Conservation (phyloP, 1,140 invertebrate genomes). For the Coptotermes formosanus region DNA sequence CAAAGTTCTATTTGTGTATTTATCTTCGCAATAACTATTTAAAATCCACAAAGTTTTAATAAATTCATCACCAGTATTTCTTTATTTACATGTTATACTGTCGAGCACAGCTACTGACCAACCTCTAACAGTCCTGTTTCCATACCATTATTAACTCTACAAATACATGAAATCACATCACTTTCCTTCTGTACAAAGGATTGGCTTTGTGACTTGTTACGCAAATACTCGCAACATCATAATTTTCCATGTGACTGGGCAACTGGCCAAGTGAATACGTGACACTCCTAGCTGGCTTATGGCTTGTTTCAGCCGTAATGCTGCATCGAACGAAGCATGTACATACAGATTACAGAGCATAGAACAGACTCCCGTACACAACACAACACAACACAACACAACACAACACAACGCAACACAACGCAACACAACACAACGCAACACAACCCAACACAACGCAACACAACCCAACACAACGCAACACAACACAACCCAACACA, state of each 20-base stretch:
- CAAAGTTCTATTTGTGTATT: no score
- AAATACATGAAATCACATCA: background rate
- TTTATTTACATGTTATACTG: background rate
- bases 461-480: background rate
- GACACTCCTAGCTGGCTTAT: background rate
- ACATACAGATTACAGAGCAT: background rate
- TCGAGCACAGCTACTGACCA: background rate
- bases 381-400: background rate
- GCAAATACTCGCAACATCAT: background rate
- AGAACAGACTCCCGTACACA: no score
- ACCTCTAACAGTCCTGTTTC: background rate
- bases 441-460: background rate
- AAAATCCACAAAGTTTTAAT: background rate
- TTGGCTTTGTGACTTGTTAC: background rate
- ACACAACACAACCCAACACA: no score
- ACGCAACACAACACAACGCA: background rate
- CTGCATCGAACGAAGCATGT: background rate
- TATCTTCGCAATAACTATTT: no score
- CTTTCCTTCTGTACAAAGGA: background rate
- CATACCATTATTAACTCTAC: background rate
- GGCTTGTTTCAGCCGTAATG: background rate
- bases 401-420: background rate
- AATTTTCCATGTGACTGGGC: background rate
- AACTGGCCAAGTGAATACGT: background rate
- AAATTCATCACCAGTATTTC: background rate